A percentile compares a stretch with the other conserved stretches of the same genome.
These are phyloP conservation scores for Patella ulyssiponensis DNA, from an alignment of 2,888 invertebrate species.

Conservation along the genomic window DNA sequence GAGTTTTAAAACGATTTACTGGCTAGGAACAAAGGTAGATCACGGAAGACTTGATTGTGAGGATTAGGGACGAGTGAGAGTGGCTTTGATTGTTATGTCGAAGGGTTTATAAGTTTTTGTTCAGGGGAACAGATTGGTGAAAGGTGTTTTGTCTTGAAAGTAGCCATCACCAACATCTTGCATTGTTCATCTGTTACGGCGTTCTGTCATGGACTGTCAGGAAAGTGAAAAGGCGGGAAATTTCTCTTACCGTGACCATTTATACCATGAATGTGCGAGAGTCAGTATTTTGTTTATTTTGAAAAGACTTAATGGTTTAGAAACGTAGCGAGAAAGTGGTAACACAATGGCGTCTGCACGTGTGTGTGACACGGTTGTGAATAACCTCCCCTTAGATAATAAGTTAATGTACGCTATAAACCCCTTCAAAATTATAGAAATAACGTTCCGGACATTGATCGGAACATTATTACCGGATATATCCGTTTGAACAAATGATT, in stretches of 20 bases:
- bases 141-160: neutral
- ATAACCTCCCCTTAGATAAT: neutral
- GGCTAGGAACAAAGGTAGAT: neutral
- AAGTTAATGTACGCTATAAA: neutral
- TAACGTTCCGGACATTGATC: neutral
- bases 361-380: conserved; percentile 7
- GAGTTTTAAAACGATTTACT: conserved; percentile 9
- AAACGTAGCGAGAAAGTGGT: neutral
- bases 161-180: neutral
- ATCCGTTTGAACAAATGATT: neutral
- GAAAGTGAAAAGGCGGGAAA: neutral
- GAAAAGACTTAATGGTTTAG: neutral
- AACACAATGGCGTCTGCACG: conserved; percentile 1
- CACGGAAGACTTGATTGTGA: too few relatives aligned
- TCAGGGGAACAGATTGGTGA: too few relatives aligned
- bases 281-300: neutral
- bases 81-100: too few relatives aligned
- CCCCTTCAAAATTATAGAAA: neutral
- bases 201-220: neutral
- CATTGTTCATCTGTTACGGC: neutral
- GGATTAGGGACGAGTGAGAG: too few relatives aligned
- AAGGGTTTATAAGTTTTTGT: too few relatives aligned
- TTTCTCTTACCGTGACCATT: neutral
- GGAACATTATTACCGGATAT: neutral
- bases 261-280: neutral